Conservation (phyloP, 1,140 invertebrate genomes). For the Eumeta japonica region DNA sequence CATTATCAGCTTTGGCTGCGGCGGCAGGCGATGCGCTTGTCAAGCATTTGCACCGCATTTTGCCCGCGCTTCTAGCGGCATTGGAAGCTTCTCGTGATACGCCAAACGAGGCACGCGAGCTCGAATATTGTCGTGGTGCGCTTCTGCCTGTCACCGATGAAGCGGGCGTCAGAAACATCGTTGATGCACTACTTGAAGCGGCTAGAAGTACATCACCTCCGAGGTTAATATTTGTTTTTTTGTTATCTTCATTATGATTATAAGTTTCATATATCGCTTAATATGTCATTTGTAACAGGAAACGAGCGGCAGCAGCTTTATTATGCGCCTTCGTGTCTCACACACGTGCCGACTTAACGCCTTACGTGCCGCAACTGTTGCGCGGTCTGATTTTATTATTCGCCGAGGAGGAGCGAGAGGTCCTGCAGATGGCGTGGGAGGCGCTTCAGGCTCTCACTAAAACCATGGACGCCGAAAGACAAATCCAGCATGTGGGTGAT, state of each 20-base stretch:
- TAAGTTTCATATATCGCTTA: too few species aligned
- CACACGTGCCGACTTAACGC: constrained; percentile 80
- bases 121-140: constrained; percentile 93
- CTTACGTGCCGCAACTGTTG: constrained; percentile 85
- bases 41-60: constrained; percentile 85
- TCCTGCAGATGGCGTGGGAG: constrained; percentile 85
- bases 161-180: constrained; percentile 77
- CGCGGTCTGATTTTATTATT: constrained; percentile 85
- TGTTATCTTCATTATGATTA: too few species aligned
- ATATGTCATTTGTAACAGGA: too few species aligned
- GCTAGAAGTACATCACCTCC: constrained; percentile 59
- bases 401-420: constrained; percentile 75
- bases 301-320: constrained; percentile 81
- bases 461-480: constrained; percentile 78
- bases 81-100: constrained; percentile 71
- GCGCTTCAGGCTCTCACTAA: constrained; percentile 88
- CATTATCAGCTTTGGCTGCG: constrained; percentile 84
- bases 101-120: constrained; percentile 70
- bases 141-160: constrained; percentile 88
- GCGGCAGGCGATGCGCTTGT: constrained; percentile 93
- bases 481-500: constrained; percentile 81
- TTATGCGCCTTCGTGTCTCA: constrained; percentile 87
- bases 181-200: constrained; percentile 86
- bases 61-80: constrained; percentile 84
- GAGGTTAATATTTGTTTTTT: too few species aligned